phyloP scores from a whole-genome alignment of 1,140 invertebrate species.

The Paraescarpia echinospica region DNA sequence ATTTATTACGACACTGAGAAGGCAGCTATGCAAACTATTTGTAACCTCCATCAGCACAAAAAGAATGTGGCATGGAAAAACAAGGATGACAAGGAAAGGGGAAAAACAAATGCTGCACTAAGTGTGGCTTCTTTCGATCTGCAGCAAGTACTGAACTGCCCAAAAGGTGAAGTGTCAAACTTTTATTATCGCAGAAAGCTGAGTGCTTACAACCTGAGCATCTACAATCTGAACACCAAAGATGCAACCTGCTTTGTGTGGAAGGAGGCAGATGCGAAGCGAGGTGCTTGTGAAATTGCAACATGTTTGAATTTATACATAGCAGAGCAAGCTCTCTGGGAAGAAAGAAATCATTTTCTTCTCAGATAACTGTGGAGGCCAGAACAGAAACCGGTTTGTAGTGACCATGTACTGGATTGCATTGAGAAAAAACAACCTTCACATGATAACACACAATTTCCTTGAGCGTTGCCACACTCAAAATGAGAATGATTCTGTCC shows the following conservation, averaged over 20 bases:
- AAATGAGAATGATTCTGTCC: slow-evolving; percentile 33
- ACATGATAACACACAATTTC: slow-evolving; percentile 31
- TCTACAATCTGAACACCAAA: slow-evolving; percentile 26
- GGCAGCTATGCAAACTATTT: not conserved
- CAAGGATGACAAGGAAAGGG: slow-evolving; percentile 30
- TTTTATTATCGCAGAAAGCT: slow-evolving; percentile 32
- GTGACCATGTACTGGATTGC: slow-evolving; percentile 18
- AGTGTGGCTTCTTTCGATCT: slow-evolving; percentile 31
- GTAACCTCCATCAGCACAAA: slow-evolving; percentile 23
- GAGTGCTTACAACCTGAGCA: slow-evolving; percentile 31
- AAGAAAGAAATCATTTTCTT: slow-evolving; percentile 24
- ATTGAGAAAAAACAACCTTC: slow-evolving; percentile 9
- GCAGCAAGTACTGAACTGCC: slow-evolving; percentile 30
- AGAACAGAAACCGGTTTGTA: slow-evolving; percentile 32
- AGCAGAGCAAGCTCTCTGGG: not conserved
- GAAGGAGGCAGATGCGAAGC: slow-evolving; percentile 26
- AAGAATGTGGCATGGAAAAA: slow-evolving; percentile 22
- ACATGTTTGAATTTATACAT: slow-evolving; percentile 29
- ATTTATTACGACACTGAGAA: slow-evolving; percentile 27
- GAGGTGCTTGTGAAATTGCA: slow-evolving; percentile 30
- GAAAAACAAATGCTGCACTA: slow-evolving; percentile 17
- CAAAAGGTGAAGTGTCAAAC: slow-evolving; percentile 7
- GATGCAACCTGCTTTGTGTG: slow-evolving; percentile 31
- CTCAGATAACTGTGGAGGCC: slow-evolving; percentile 34
- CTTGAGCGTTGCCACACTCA: slow-evolving; percentile 33